These are phyloP conservation scores for Girardinichthys multiradiatus DNA, from an alignment of 2,113 vertebrate genomes.

Conservation along the genomic window DNA sequence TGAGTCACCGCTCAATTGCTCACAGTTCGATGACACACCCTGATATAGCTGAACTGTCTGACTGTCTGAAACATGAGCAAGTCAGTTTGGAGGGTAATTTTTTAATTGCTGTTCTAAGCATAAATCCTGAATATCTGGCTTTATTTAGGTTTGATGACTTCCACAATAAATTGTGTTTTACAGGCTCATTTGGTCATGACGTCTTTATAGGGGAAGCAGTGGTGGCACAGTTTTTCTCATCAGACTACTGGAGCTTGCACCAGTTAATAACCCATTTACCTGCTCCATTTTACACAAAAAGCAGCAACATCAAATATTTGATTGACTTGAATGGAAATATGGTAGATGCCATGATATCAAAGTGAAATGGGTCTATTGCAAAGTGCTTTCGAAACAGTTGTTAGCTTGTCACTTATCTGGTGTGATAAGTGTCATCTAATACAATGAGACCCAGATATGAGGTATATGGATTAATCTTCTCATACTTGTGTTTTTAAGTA, in stretches of 20 bases:
- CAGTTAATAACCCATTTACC: constrained; percentile 4
- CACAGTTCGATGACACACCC: constrained; percentile 59
- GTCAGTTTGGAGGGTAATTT: constrained; percentile 48
- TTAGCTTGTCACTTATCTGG: not conserved
- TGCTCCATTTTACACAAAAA: not conserved
- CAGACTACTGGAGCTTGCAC: not conserved
- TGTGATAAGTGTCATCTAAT: not conserved
- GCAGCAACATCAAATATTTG: not conserved
- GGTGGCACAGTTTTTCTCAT: not conserved
- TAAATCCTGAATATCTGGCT: constrained; percentile 31
- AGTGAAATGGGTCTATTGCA: not conserved
- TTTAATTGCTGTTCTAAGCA: constrained; percentile 42
- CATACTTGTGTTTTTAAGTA: not conserved
- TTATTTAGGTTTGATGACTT: constrained; percentile 29
- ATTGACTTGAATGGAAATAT: not conserved
- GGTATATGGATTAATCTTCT: not conserved
- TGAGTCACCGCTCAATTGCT: constrained; percentile 52
- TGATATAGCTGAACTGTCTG: constrained; percentile 50
- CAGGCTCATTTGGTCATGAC: not conserved
- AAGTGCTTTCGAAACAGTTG: not conserved
- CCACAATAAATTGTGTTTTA: constrained; percentile 18
- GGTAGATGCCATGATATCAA: not conserved
- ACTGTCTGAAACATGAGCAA: constrained; percentile 46
- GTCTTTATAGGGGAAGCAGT: constrained; percentile 9
- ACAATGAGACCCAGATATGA: not conserved